Base-by-base conservation (phyloP, 2,113 vertebrate genomes). In the Zosterops hypoxanthus region DNA sequence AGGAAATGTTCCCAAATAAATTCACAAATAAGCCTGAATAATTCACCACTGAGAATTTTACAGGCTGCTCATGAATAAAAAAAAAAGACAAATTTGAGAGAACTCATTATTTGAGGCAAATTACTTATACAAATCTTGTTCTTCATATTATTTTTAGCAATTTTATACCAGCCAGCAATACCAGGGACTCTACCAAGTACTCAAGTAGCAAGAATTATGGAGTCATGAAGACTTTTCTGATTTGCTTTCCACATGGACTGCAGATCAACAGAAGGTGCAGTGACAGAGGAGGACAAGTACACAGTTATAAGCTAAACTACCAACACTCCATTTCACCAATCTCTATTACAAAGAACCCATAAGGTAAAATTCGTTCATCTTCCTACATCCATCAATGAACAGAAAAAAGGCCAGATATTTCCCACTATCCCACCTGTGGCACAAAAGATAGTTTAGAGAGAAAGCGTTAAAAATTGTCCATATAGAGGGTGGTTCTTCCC, bases 21-120 rank as follows among this genome's bases (percentile, higher is more conserved):
- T 82, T 91, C 73, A 85, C 55, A 92, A 89, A 75, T 64, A 85
- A 79, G 36, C n/a, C 77, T 89, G 73, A 95, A 95, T 94, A 97
- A 95, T 85, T 89, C 59, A 90, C 41, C 10, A 63, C 55, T 49
- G 47, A 90, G 46, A 86, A 85, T 73, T 85, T 87, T 71, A 82
- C 57, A 82, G 82, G 26, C 33, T 91, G 33, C 50, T 94, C 39
- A 82, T 91, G 59, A 95, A 82, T 82, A 39, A 9, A 31, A 39
- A 36, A 36, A 55, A 55, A 29, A 2, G 16, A 53, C 0, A 60
- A 70, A 86, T n/a, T 83, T 53, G 4, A 85, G 59, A 85, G 39
- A 85, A 82, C 16, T 94, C 50, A 77, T 77, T 92, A 87, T 88
- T 29, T 91, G 50, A 28, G 26, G 50, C 26, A 96, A 90, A 91